Conservation (phyloP, 1,140 invertebrate genomes). For the Drosophila athabasca region DNA sequence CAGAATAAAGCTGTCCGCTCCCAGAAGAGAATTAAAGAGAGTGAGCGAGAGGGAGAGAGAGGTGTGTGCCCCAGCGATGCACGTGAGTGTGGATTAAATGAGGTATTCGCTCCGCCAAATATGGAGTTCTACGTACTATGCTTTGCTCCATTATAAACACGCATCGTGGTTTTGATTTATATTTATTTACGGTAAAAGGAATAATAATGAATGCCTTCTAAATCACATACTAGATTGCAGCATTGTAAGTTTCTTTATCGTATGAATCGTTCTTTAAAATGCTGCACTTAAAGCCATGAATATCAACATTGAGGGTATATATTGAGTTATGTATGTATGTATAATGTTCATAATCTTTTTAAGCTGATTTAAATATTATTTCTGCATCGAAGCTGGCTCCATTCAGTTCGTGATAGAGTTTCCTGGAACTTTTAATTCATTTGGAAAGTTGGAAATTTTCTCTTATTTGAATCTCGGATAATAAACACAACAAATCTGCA, state of each 20-base stretch:
- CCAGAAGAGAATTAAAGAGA: constrained; percentile 11
- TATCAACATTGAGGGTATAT: too few relatives aligned
- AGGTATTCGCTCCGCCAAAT: constrained; percentile 33
- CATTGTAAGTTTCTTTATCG: too few relatives aligned
- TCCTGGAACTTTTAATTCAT: constrained; percentile 19
- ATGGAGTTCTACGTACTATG: constrained; percentile 16
- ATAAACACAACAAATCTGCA: constrained; percentile 67
- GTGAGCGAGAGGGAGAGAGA: background rate
- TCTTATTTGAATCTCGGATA: constrained; percentile 73
- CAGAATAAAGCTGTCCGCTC: constrained; percentile 29
- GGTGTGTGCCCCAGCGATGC: constrained; percentile 13
- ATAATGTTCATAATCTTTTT: too few relatives aligned
- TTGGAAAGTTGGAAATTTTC: constrained; percentile 19
- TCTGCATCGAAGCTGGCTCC: too few relatives aligned
- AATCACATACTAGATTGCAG: too few relatives aligned
- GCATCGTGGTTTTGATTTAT: constrained; percentile 19
- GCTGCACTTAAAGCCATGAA: too few relatives aligned
- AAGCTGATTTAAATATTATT: too few relatives aligned
- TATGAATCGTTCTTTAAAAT: too few relatives aligned
- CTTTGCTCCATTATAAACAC: too few relatives aligned
- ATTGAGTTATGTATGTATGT: too few relatives aligned
- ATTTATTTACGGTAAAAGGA: constrained; percentile 1
- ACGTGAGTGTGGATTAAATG: constrained; percentile 45
- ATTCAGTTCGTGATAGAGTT: too few relatives aligned
- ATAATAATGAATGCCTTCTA: constrained; percentile 12